phyloP scores from a whole-genome alignment of 2,113 vertebrate species.

The Formicarius rufipectus region DNA sequence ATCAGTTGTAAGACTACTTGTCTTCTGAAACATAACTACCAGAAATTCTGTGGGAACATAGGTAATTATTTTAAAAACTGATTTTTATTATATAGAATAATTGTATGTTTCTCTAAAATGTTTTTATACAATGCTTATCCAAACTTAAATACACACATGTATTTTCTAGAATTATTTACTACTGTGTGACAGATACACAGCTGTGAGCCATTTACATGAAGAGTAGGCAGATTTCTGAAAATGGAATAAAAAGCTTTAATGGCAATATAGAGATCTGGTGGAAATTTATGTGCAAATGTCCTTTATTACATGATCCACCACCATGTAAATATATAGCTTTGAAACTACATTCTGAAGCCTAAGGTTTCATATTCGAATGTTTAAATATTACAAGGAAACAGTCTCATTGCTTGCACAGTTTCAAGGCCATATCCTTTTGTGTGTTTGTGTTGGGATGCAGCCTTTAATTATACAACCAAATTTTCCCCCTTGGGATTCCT shows the following conservation, averaged over 20 bases:
- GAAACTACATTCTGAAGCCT: not conserved
- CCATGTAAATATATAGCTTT: not conserved
- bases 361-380: not conserved
- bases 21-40: not conserved
- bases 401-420: not conserved
- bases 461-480: not conserved
- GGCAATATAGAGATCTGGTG: not conserved
- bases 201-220: slow-evolving; percentile 36
- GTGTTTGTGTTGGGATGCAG: not conserved
- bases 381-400: not conserved
- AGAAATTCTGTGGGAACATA: not conserved
- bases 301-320: not conserved
- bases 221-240: not conserved
- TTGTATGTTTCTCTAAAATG: not conserved
- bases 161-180: slow-evolving; percentile 42
- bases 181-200: not conserved
- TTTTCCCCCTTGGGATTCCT: not conserved
- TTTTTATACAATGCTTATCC: not conserved
- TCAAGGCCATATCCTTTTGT: not conserved
- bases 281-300: not conserved
- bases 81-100: not conserved
- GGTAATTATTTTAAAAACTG: not conserved
- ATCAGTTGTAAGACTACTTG: not conserved
- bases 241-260: not conserved
- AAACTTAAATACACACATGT: not conserved